Evolutionary conservation across 2,113 vertebrate genomes (phyloP).

Genomic region (Plestiodon gilberti): DNA sequence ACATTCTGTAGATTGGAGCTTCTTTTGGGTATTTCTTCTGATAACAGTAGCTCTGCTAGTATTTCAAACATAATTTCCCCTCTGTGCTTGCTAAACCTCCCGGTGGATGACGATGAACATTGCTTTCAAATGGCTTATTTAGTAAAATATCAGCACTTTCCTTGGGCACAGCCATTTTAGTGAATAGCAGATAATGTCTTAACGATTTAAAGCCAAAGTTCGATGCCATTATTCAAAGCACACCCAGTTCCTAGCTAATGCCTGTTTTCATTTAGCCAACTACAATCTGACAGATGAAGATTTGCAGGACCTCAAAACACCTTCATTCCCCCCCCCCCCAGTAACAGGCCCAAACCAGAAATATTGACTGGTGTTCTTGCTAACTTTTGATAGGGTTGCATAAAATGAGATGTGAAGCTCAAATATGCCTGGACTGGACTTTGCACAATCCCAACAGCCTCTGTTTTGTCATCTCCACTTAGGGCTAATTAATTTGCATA

Average conservation of each 20-base stretch:
- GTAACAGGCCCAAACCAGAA: slow-evolving; percentile 40
- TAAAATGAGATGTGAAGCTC: slow-evolving; percentile 45
- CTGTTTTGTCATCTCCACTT: slow-evolving; percentile 56
- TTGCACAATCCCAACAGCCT: slow-evolving; percentile 44
- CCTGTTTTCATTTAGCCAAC: slow-evolving; percentile 57
- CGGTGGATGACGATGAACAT: neutral
- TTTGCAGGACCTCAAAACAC: slow-evolving; percentile 58
- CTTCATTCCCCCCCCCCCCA: slow-evolving; percentile 53
- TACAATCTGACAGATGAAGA: slow-evolving; percentile 53
- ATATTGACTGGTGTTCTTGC: slow-evolving; percentile 29
- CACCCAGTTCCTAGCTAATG: slow-evolving; percentile 14
- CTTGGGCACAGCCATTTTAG: neutral
- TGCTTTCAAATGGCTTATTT: fast-evolving
- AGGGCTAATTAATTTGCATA: slow-evolving; percentile 47
- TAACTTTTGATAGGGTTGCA: slow-evolving; percentile 34
- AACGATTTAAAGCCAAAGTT: slow-evolving; percentile 19
- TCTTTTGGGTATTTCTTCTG: neutral
- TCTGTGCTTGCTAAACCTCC: neutral
- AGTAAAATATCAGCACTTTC: neutral
- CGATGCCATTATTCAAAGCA: slow-evolving; percentile 15
- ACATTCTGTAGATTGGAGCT: neutral
- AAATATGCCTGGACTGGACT: slow-evolving; percentile 31
- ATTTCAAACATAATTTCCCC: neutral
- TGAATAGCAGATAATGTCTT: neutral
- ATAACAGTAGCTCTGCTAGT: neutral